These are phyloP conservation scores for Drosophila trapezifrons DNA, from an alignment of 1,140 invertebrate species.

Conservation along the genomic window DNA sequence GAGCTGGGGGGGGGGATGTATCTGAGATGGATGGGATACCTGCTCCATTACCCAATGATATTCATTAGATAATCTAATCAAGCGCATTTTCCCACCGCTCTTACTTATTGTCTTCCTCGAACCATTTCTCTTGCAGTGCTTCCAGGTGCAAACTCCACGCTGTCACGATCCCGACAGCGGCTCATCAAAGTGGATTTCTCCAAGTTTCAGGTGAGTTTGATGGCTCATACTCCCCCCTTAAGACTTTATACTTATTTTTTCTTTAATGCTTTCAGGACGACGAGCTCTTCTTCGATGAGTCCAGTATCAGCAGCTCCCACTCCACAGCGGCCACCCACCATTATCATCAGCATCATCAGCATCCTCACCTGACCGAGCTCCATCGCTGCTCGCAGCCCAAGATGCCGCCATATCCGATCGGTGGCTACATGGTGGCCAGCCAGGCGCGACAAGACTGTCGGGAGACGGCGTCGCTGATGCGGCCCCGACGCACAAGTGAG, in stretches of 20 bases:
- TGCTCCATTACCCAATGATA: constrained; percentile 44
- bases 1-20: constrained; percentile 12
- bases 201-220: constrained; percentile 85
- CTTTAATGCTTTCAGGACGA: constrained; percentile 57
- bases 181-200: constrained; percentile 90
- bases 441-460: constrained; percentile 50
- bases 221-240: neutral
- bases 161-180: constrained; percentile 84
- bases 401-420: constrained; percentile 82
- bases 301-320: constrained; percentile 65
- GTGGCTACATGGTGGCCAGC: constrained; percentile 72
- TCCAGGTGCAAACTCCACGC: constrained; percentile 71
- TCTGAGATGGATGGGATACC: constrained; percentile 2
- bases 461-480: constrained; percentile 47
- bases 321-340: constrained; percentile 50
- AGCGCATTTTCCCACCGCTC: constrained; percentile 47
- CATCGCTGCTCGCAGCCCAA: constrained; percentile 79
- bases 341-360: constrained; percentile 30
- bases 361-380: constrained; percentile 54
- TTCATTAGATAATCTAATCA: constrained; percentile 69
- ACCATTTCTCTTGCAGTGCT: constrained; percentile 69
- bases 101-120: constrained; percentile 40
- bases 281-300: constrained; percentile 77
- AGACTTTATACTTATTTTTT: neutral
- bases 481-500: constrained; percentile 83